phyloP scores from a whole-genome alignment of 2,888 invertebrate species.

The Acrocera orbiculus region DNA sequence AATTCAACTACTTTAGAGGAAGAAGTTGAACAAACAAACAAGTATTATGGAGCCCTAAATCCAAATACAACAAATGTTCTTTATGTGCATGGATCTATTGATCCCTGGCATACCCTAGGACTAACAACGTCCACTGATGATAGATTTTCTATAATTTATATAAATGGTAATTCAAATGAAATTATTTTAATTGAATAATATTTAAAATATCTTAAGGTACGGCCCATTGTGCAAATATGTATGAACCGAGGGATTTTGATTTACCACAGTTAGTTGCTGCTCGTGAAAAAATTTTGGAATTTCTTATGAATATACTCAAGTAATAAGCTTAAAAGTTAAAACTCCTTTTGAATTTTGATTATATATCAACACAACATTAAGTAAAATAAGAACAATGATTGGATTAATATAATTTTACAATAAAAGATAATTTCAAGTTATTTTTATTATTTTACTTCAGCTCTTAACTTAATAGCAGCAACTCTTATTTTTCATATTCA shows the following conservation, averaged over 20 bases:
- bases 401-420: too few relatives aligned
- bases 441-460: too few relatives aligned
- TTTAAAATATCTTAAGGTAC: slow-evolving; percentile 40
- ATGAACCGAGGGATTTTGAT: slow-evolving; percentile 53
- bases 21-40: slow-evolving; percentile 55
- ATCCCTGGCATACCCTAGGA: slow-evolving; percentile 76
- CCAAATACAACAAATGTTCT: slow-evolving; percentile 55
- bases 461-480: neutral
- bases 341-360: too few relatives aligned
- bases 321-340: neutral
- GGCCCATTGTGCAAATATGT: slow-evolving; percentile 92
- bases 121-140: slow-evolving; percentile 38
- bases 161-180: slow-evolving; percentile 38
- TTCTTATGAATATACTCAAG: neutral
- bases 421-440: too few relatives aligned
- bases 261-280: slow-evolving; percentile 48
- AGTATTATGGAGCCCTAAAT: slow-evolving; percentile 57
- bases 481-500: too few relatives aligned
- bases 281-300: slow-evolving; percentile 39
- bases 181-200: slow-evolving; percentile 5
- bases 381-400: too few relatives aligned
- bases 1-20: slow-evolving; percentile 39
- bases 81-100: slow-evolving; percentile 75
- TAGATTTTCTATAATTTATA: slow-evolving; percentile 50
- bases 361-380: too few relatives aligned